These are phyloP conservation scores for Heliconius charithonia DNA, from an alignment of 2,888 invertebrate species.

Conservation along the genomic window DNA sequence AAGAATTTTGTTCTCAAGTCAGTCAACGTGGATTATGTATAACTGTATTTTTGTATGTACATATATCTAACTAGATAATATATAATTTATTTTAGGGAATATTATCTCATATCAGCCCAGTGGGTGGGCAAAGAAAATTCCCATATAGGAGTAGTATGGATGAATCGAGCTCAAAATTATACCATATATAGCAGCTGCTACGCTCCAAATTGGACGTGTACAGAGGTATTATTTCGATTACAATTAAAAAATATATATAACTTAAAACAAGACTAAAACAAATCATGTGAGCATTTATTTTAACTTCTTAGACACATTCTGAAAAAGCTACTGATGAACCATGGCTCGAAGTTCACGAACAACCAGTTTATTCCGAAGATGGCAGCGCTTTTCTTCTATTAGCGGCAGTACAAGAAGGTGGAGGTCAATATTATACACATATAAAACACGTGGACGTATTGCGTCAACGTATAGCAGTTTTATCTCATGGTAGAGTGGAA, in stretches of 20 bases:
- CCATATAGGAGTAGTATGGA: slow-evolving; percentile 94
- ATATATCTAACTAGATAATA: too few species aligned
- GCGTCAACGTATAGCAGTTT: slow-evolving; percentile 91
- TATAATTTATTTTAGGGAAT: slow-evolving; percentile 86
- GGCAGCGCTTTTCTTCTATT: slow-evolving; percentile 92
- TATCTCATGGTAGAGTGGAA: slow-evolving; percentile 94
- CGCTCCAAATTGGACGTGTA: slow-evolving; percentile 92
- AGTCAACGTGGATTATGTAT: background rate
- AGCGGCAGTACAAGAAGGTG: slow-evolving; percentile 92
- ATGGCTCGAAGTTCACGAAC: slow-evolving; percentile 93
- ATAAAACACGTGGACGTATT: slow-evolving; percentile 93
- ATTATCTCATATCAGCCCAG: slow-evolving; percentile 95
- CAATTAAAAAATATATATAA: too few species aligned
- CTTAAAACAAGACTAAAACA: background rate
- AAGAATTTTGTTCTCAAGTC: background rate
- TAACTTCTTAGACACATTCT: slow-evolving; percentile 87
- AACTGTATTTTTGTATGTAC: background rate
- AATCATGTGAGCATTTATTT: background rate
- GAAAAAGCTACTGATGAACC: slow-evolving; percentile 92
- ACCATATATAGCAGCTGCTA: slow-evolving; percentile 94
- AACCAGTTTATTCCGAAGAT: slow-evolving; percentile 92
- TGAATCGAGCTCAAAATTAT: slow-evolving; percentile 96
- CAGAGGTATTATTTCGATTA: slow-evolving; percentile 85
- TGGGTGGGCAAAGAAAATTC: slow-evolving; percentile 93
- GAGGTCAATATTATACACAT: slow-evolving; percentile 93